These are phyloP conservation scores for Ceuthmochares aereus DNA, from an alignment of 2,113 vertebrate species.

Conservation along the genomic window DNA sequence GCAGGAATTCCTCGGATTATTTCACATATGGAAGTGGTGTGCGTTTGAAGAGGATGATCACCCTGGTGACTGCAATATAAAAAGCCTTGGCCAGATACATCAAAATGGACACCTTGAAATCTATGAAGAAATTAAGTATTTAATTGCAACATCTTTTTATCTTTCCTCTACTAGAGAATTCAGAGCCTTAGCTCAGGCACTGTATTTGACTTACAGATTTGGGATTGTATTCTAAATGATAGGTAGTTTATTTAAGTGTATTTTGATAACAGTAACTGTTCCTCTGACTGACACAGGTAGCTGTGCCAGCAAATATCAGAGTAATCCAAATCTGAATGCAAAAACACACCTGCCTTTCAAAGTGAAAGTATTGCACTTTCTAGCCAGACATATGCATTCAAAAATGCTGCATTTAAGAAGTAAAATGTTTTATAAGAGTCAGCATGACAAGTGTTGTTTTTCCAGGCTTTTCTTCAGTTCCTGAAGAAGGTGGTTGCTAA, in stretches of 20 bases:
- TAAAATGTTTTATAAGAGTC: not conserved
- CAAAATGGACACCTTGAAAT: not conserved
- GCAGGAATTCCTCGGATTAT: not conserved
- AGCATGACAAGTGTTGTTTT: not conserved
- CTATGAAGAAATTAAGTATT: not conserved
- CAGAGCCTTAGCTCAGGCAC: not conserved
- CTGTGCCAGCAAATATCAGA: not conserved
- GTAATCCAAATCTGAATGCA: not conserved
- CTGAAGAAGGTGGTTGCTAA: conserved; percentile 90
- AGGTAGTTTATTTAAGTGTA: not conserved
- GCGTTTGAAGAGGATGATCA: not conserved
- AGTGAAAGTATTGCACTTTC: not conserved
- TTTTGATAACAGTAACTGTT: not conserved
- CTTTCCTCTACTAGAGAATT: not conserved
- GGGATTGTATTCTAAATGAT: not conserved
- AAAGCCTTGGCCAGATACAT: not conserved
- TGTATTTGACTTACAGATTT: not conserved
- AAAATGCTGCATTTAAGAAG: not conserved
- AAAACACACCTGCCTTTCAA: not conserved
- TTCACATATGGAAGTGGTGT: not conserved
- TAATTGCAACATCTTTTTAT: not conserved
- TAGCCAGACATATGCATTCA: not conserved
- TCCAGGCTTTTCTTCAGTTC: conserved; percentile 90
- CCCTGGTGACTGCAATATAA: not conserved
- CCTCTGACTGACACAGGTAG: not conserved